A percentile compares a stretch with the other conserved stretches of the same genome.
phyloP scores from a whole-genome alignment of 2,797 vertebrate genomes.

The Phalloptychus januarius region DNA sequence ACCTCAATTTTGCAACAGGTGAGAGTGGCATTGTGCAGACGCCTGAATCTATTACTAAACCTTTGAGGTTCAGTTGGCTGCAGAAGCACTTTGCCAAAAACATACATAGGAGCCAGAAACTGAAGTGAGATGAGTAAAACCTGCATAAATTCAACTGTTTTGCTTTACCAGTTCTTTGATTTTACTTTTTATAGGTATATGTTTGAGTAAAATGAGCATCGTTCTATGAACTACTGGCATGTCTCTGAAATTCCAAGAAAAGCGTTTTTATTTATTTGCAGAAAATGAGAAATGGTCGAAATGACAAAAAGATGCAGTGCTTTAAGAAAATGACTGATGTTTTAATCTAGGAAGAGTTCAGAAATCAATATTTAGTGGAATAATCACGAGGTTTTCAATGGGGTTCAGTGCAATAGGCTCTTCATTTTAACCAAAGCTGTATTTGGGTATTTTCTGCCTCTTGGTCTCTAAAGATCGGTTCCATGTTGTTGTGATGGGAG shows the following conservation, averaged over 20 bases:
- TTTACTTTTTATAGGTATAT: too few species aligned
- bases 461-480: not conserved
- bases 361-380: too few species aligned
- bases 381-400: too few species aligned
- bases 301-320: too few species aligned
- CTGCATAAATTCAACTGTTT: not conserved
- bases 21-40: slow-evolving; percentile 22
- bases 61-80: not conserved
- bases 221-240: too few species aligned
- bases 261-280: too few species aligned
- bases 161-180: not conserved
- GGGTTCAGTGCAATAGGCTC: too few species aligned
- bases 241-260: too few species aligned
- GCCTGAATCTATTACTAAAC: slow-evolving; percentile 25
- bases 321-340: too few species aligned
- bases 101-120: not conserved
- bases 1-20: slow-evolving; percentile 55
- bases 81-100: not conserved
- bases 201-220: too few species aligned
- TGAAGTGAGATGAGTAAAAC: slow-evolving; percentile 1
- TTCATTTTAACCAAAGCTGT: not conserved
- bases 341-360: too few species aligned
- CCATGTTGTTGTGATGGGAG: not conserved
- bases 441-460: not conserved
- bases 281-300: too few species aligned